Evolutionary conservation across 2,888 invertebrate species (phyloP).

Genomic region (Podabrus alpinus): DNA sequence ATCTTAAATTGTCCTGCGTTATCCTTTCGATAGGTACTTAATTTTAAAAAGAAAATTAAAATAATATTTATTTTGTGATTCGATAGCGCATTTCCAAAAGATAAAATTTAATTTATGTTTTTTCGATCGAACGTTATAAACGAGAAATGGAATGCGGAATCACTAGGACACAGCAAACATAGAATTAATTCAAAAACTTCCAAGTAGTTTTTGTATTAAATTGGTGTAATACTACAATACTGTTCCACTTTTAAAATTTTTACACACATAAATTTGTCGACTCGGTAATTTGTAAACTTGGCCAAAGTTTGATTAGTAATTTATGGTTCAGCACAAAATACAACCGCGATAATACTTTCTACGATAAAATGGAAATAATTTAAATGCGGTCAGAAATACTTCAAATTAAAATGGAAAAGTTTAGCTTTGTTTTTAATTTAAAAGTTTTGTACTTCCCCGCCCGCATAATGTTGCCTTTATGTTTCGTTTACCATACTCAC

Average conservation of each 20-base stretch:
- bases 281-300: neutral
- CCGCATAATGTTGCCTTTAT: neutral
- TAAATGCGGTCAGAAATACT: neutral
- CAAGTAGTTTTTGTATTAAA: constrained; percentile 9
- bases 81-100: neutral
- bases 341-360: neutral
- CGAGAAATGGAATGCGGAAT: neutral
- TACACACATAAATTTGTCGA: neutral
- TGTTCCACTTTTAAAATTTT: neutral
- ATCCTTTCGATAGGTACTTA: too few relatives aligned
- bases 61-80: neutral
- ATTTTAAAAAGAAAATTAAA: neutral
- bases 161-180: constrained; percentile 4
- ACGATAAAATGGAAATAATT: neutral
- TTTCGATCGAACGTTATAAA: neutral
- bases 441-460: neutral
- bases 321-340: neutral
- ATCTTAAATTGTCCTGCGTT: neutral
- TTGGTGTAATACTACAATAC: neutral
- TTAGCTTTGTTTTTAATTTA: neutral
- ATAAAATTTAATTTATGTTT: constrained; percentile 4
- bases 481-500: neutral
- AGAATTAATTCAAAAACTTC: constrained; percentile 7
- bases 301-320: neutral
- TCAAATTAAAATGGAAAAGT: neutral